phyloP scores from a whole-genome alignment of 2,888 invertebrate species.

The Andrena praecox region DNA sequence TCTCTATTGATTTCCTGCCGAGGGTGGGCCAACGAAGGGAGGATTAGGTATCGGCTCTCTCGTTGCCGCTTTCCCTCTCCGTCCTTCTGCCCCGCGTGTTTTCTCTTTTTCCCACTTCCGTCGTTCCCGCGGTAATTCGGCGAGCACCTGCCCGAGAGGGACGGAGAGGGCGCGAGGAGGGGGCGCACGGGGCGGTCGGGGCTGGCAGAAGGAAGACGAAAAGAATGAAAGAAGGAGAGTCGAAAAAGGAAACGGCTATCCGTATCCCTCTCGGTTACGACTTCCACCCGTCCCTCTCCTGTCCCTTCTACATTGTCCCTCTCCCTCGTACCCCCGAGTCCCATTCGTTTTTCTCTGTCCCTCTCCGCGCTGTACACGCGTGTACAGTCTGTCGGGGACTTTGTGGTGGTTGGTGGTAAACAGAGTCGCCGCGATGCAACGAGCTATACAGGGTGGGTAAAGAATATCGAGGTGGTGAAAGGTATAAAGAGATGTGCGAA shows the following conservation, averaged over 20 bases:
- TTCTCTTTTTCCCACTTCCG: slow-evolving; percentile 48
- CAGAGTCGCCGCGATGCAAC: slow-evolving; percentile 42
- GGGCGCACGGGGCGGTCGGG: background rate
- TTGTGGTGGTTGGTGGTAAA: slow-evolving; percentile 59
- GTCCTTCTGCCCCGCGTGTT: slow-evolving; percentile 15
- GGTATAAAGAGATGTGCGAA: background rate
- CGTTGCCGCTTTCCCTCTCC: slow-evolving; percentile 46
- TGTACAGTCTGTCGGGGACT: slow-evolving; percentile 39
- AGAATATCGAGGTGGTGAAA: background rate
- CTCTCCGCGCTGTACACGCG: slow-evolving; percentile 13
- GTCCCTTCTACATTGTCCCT: slow-evolving; percentile 14
- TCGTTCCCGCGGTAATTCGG: slow-evolving; percentile 59
- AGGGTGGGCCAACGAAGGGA: slow-evolving; percentile 75
- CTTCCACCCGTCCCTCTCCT: slow-evolving; percentile 26
- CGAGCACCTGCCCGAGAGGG: slow-evolving; percentile 52
- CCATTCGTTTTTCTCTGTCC: slow-evolving; percentile 27
- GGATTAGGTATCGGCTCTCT: slow-evolving; percentile 77
- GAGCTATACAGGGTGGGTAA: slow-evolving; percentile 17
- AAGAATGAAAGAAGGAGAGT: background rate
- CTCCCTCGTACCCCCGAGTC: background rate
- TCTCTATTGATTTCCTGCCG: slow-evolving; percentile 75
- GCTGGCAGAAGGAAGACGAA: slow-evolving; percentile 2
- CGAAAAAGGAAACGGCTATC: slow-evolving; percentile 38
- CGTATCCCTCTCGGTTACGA: slow-evolving; percentile 42
- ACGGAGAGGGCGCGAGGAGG: background rate